Base-by-base conservation (phyloP, 2,113 vertebrate genomes). In the Anolis carolinensis region DNA sequence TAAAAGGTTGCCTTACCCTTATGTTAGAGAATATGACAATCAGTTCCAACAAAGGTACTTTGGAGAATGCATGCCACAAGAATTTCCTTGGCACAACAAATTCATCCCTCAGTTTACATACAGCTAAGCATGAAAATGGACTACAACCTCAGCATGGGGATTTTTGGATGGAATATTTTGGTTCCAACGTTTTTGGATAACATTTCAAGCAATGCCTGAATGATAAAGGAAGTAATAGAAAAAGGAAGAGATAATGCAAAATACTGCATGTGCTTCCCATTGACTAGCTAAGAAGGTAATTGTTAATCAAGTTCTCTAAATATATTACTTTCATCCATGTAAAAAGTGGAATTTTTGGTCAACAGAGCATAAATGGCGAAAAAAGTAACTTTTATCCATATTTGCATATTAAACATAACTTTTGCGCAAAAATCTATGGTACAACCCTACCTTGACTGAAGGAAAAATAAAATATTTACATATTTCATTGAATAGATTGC, bases 1-100 rank as follows among this genome's bases (percentile, higher is more conserved):
- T 30, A 68, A 9, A 27, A 68, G 30, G 65, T 8, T 68, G 7
- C 11, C 65, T 44, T 30, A 68, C 10, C 10, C 65, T 27, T 68
- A 50, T 84, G 34, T 36, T 79, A 77, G 52, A 71, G 14, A 36
- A 34, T 44, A 39, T 50, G 87, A 84, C 50, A 81, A 52, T 82
- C 83, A 62, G 16, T 59, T 75, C 7, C 23, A 68, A 75, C 18
- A 30, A 25, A 23, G 80, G 44, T 18, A 2, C 1, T 32, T 27
- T 23, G 2, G 1, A 0, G 16, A 20, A 68, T 25, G 1, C 63
- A 67, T 25, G 63, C 21, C 55, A 59, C 13, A 59, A 59, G 55
- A 18, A 59, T 18, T 4, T 59, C 14, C 55, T 18, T 2, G 11
- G 55, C 55, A 59, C 3, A 16, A 59, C 18, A 59, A 13, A 59